These are phyloP conservation scores for Calameuta filiformis DNA, from an alignment of 2,888 invertebrate genomes.

Conservation along the genomic window DNA sequence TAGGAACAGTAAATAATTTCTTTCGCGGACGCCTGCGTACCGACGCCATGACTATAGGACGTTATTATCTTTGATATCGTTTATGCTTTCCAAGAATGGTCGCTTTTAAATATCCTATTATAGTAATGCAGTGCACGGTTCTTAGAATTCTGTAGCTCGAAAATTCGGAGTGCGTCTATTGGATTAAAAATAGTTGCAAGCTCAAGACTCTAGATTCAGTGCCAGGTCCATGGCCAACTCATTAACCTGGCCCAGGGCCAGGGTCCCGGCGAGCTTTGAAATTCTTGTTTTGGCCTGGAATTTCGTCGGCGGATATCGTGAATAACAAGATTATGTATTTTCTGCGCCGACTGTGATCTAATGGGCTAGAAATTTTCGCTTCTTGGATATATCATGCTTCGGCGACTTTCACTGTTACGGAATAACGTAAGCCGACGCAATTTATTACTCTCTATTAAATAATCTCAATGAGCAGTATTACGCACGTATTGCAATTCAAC, in stretches of 20 bases:
- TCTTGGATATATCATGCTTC: neutral
- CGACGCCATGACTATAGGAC: neutral
- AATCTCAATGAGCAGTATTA: neutral
- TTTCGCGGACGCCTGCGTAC: neutral
- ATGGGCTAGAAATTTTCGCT: neutral
- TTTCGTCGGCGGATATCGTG: neutral
- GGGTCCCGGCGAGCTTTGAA: constrained; percentile 9
- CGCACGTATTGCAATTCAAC: neutral
- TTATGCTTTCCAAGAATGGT: neutral
- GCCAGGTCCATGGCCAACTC: constrained; percentile 44
- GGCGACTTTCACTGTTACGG: neutral
- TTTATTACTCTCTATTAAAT: neutral
- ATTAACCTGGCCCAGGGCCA: constrained; percentile 39
- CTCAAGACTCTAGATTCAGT: constrained; percentile 26
- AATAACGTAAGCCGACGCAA: neutral
- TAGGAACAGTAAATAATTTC: neutral
- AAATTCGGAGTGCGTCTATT: neutral
- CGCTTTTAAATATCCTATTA: neutral
- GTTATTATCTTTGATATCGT: neutral
- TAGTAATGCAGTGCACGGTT: neutral
- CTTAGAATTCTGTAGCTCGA: neutral
- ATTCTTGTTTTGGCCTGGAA: neutral
- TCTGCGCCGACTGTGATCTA: neutral
- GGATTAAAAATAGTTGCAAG: constrained; percentile 16
- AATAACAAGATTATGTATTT: neutral